Evolutionary conservation across 2,797 vertebrate genomes (phyloP).

Genomic region (Sebastolobus altivelis): DNA sequence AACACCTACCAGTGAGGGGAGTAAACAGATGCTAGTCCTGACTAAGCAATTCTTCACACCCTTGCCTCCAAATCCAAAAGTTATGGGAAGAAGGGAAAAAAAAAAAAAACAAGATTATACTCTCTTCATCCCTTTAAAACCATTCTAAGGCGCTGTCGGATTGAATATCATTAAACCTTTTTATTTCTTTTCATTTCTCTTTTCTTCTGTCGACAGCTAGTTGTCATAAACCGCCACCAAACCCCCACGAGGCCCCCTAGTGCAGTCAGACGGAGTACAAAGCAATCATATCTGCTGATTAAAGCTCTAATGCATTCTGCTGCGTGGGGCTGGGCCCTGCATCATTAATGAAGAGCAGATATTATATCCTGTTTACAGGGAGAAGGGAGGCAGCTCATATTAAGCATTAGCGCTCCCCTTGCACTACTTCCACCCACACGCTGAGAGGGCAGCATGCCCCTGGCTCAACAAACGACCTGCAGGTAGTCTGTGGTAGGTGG

Average conservation of each 20-base stretch:
- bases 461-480: conserved; percentile 63
- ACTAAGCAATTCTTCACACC: conserved; percentile 62
- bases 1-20: conserved; percentile 49
- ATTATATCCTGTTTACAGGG: conserved; percentile 85
- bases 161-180: conserved; percentile 80
- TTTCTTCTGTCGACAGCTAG: conserved; percentile 76
- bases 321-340: conserved; percentile 81
- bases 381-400: conserved; percentile 74
- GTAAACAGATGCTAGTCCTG: conserved; percentile 58
- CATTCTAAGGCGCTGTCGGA: conserved; percentile 60
- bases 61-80: conserved; percentile 54
- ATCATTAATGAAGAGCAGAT: conserved; percentile 86
- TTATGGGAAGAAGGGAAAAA: conserved; percentile 21
- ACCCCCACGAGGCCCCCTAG: conserved; percentile 77
- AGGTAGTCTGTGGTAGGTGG: conserved; percentile 32
- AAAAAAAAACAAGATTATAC: conserved; percentile 44
- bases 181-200: conserved; percentile 73
- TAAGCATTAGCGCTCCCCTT: conserved; percentile 72
- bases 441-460: conserved; percentile 62
- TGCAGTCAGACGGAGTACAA: conserved; percentile 85
- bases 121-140: conserved; percentile 58
- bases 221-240: conserved; percentile 79
- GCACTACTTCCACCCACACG: conserved; percentile 68
- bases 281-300: conserved; percentile 91
- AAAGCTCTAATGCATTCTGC: conserved; percentile 88